Conservation (phyloP, 2,888 invertebrate genomes). For the Sminthurinus aureus region DNA sequence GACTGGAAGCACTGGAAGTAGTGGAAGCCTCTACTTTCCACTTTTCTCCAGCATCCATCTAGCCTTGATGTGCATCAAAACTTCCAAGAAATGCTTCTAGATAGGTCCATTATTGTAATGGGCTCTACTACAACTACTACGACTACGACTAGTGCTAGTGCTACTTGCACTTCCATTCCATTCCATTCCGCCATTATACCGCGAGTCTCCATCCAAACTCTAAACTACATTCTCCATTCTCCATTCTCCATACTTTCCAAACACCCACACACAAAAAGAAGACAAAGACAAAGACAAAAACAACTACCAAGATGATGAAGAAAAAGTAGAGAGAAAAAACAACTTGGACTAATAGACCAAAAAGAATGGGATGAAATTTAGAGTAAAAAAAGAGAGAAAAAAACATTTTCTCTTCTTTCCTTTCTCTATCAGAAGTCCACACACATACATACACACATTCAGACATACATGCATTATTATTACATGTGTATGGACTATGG, state of each 20-base stretch:
- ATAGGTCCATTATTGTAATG: slow-evolving; percentile 51
- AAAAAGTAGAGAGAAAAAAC: not conserved
- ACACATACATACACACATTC: too few relatives aligned
- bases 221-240: too few relatives aligned
- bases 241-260: not conserved
- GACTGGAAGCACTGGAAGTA: not conserved
- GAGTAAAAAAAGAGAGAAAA: slow-evolving; percentile 21
- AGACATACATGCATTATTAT: too few relatives aligned
- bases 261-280: not conserved
- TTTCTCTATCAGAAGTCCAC: not conserved
- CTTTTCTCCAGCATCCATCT: too few relatives aligned
- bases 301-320: not conserved
- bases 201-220: too few relatives aligned
- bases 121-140: not conserved
- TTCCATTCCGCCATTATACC: too few relatives aligned
- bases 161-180: too few relatives aligned
- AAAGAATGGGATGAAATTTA: slow-evolving; percentile 12
- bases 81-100: slow-evolving; percentile 41
- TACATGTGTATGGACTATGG: too few relatives aligned
- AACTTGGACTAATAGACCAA: slow-evolving; percentile 3
- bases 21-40: too few relatives aligned
- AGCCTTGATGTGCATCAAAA: slow-evolving; percentile 12
- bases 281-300: not conserved
- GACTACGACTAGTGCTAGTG: too few relatives aligned
- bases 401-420: slow-evolving; percentile 27